phyloP scores from a whole-genome alignment of 2,113 vertebrate genomes.

The Columbina picui region DNA sequence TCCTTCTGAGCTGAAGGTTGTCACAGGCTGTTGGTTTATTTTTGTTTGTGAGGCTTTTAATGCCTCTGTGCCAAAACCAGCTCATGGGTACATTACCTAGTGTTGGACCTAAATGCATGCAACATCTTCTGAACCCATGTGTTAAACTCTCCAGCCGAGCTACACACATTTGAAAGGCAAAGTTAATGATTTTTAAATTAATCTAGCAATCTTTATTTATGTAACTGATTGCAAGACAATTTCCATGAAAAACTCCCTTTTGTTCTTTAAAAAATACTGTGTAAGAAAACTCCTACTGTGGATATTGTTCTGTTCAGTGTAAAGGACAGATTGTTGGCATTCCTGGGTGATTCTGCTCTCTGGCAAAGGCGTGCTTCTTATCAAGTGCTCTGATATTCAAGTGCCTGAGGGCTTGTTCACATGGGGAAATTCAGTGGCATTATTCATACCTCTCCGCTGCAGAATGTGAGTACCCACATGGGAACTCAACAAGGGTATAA shows the following conservation, averaged over 20 bases:
- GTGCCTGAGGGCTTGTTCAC: constrained; percentile 33
- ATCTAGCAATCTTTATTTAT: not conserved
- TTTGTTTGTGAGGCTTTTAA: not conserved
- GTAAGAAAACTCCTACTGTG: not conserved
- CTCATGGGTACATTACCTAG: accelerated
- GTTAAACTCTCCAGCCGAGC: not conserved
- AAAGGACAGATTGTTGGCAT: constrained; percentile 21
- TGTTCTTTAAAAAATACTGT: not conserved
- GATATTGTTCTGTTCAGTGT: not conserved
- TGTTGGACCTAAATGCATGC: accelerated
- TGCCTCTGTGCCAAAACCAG: not conserved
- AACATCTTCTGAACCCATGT: not conserved
- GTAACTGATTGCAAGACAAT: not conserved
- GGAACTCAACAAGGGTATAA: not conserved
- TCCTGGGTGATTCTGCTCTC: not conserved
- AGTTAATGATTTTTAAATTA: not conserved
- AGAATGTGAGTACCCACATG: not conserved
- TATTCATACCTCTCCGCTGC: constrained; percentile 30
- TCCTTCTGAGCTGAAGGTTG: not conserved
- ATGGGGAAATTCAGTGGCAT: constrained; percentile 16
- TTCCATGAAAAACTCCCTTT: not conserved
- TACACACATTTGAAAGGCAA: not conserved
- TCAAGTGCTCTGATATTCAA: constrained; percentile 11
- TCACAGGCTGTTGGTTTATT: not conserved
- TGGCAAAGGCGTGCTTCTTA: constrained; percentile 35